Base-by-base conservation (phyloP, 1,140 invertebrate species). In the Aethina tumida region DNA sequence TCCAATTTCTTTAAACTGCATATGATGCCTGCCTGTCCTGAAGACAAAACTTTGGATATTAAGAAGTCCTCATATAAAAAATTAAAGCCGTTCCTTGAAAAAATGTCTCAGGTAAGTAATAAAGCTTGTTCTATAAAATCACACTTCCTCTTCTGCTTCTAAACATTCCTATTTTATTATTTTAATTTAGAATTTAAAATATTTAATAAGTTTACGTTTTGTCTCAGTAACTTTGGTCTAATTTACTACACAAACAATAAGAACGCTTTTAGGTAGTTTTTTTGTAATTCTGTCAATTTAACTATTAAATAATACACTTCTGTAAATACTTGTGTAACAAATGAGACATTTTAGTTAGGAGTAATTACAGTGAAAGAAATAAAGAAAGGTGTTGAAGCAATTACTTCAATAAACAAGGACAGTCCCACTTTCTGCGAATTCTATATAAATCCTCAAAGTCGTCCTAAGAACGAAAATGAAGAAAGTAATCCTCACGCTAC, bases 1-100 rank as follows among this genome's bases (percentile, higher is more conserved):
- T 84, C 81, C 47, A 82, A 75, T 47, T 87, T 82, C 64, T 89
- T 74, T 60, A 84, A 84, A 41, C 73, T 81, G 46, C 75, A 89
- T 63, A 74, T 93, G 55, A 67, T 88, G 32, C 69, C 76, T 12
- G 74, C 74, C 26, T 87, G 81, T 58, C 81, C 83, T 1, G 47
- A 72, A 4, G 64, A 67, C 12, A 65, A 70, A 36, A 69, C 61
- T 8, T 62, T 95, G 22, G 89, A 94, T 59, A 70, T 94, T 1
- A 96, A 94, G 58, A 92, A 91, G 59, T 85, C 88, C 8, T 78
- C 73, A 12, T 89, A 78, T 55, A 94, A 94, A 66, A 95, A 94
- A 63, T 62, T 96, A 33, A 82, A 84, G 5, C 80, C 79, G 31
- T 91, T 90, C 62, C 62, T 93, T 12, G 69, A 72, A 37, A 67